Base-by-base conservation (phyloP, 2,113 vertebrate genomes). In the Barbus barbus region DNA sequence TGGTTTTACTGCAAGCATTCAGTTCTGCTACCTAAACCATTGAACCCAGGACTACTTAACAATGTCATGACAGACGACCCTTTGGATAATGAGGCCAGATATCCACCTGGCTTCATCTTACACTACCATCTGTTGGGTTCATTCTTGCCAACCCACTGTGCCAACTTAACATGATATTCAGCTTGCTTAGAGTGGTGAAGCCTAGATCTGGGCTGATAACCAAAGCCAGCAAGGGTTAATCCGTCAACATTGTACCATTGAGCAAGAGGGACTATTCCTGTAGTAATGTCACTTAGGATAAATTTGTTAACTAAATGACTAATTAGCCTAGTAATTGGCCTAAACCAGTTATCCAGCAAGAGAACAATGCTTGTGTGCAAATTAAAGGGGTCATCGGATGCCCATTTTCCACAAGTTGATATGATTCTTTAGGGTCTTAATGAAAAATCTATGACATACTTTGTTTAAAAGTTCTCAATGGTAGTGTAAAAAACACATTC, bases 21-120 rank as follows among this genome's bases (percentile, higher is more conserved):
- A 56, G 46, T 56, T 38, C 31, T 53, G 61, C 3, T 56, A 24
- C 60, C 61, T 26, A 81, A 81, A 46, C 60, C 61, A 81, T 18
- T 81, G 46, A 81, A 81, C 63, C 63, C 9, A 24, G 28, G 22
- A 33, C 20, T 38, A 12, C 9, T 81, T 33, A 67, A 48, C 78
- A 65, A 65, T 48, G 46, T 51, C 28, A n/a, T 53, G 63, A 81
- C 79, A 81, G 65, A 38, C 20, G 28, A 56, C 79, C 65, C 46
- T 71, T 51, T 69, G 48, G 13, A 38, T 82, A 82, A 82, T 82
- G 31, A 82, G 79, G 46, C 31, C 78, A 14, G 18, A 41, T 81
- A 51, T 82, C 65, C 36, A 73, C 53, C 81, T 51, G n/a, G 69
- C 81, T 86, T 61, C 80, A 48, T 78, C 80, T 83, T 82, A 67